phyloP scores from a whole-genome alignment of 1,140 invertebrate genomes.

The Amphibalanus amphitrite region DNA sequence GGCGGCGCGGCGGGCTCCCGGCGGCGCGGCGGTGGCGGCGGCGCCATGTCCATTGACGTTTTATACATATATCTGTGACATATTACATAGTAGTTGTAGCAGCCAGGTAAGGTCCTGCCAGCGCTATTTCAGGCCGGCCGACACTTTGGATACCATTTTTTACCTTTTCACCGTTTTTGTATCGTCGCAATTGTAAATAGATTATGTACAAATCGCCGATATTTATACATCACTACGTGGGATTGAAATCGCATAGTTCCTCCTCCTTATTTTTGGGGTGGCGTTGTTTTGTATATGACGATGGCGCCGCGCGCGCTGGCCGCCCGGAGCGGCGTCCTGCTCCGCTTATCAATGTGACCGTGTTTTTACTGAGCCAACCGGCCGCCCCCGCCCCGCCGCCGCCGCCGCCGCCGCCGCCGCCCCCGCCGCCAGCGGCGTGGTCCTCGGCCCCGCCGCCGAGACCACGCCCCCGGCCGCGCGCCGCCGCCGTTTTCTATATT shows the following conservation, averaged over 20 bases:
- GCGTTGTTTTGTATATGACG: background rate
- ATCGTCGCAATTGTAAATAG: constrained; percentile 1
- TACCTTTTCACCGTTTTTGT: constrained; percentile 1
- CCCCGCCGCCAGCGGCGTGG: too few relatives aligned
- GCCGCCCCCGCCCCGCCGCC: too few relatives aligned
- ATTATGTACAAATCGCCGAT: constrained; percentile 1
- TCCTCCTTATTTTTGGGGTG: background rate
- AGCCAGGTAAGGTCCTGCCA: background rate
- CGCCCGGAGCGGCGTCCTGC: too few relatives aligned
- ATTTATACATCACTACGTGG: background rate
- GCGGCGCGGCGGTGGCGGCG: too few relatives aligned
- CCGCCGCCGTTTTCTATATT: background rate
- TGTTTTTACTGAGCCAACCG: background rate
- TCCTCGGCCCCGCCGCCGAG: too few relatives aligned
- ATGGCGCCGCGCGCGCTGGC: too few relatives aligned
- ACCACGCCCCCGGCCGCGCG: too few relatives aligned
- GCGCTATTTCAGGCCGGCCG: background rate
- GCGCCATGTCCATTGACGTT: background rate
- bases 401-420: too few relatives aligned
- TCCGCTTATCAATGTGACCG: background rate
- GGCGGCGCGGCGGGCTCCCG: too few relatives aligned
- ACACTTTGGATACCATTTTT: background rate
- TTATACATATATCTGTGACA: constrained; percentile 1
- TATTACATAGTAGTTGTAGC: background rate
- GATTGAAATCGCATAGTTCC: constrained; percentile 1